These are phyloP conservation scores for Physeter macrocephalus DNA, from an alignment of 2,113 vertebrate genomes.

Conservation along the genomic window DNA sequence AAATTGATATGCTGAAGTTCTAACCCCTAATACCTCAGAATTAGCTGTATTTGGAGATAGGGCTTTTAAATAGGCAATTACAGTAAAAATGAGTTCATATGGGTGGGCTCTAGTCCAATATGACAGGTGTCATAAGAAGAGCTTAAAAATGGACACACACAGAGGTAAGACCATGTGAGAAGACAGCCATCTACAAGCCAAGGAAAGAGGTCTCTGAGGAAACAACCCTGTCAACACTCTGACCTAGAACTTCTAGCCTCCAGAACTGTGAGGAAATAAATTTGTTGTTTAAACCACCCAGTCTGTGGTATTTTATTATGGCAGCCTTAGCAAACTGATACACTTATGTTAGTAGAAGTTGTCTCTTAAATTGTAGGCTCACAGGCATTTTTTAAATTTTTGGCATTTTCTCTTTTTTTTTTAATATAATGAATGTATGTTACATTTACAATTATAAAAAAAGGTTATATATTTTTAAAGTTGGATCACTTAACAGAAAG, in stretches of 20 bases:
- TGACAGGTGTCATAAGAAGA: not conserved
- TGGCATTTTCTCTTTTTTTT: not conserved
- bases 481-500: not conserved
- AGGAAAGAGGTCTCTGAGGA: not conserved
- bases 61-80: not conserved
- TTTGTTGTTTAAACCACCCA: not conserved
- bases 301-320: not conserved
- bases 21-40: not conserved
- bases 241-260: not conserved
- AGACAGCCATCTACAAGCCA: not conserved
- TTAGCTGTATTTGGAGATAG: not conserved
- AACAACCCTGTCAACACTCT: not conserved
- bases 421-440: not conserved
- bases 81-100: not conserved
- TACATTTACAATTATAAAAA: not conserved
- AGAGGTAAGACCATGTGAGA: not conserved
- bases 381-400: not conserved
- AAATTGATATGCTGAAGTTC: not conserved
- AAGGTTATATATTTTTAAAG: not conserved
- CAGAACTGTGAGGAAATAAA: not conserved
- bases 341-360: not conserved
- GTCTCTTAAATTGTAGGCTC: not conserved
- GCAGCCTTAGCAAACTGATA: not conserved
- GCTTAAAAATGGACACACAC: not conserved
- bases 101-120: not conserved